A percentile compares a stretch with the other conserved stretches of the same genome.
These are phyloP conservation scores for Eufriesea mexicana DNA, from an alignment of 1,140 invertebrate species.

Conservation along the genomic window DNA sequence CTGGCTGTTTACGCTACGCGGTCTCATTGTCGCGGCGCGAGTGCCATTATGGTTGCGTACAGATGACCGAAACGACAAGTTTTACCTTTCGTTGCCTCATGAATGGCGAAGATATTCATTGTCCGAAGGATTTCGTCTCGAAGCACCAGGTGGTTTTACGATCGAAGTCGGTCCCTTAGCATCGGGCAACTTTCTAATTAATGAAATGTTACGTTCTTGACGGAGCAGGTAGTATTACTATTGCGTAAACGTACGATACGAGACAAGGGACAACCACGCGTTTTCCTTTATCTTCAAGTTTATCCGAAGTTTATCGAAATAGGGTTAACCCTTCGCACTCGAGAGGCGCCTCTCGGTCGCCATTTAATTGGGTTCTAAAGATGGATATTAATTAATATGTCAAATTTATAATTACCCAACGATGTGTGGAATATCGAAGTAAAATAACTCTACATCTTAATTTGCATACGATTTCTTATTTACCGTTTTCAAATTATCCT, in stretches of 20 bases:
- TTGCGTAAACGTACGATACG: constrained; percentile 46
- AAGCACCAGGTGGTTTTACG: constrained; percentile 10
- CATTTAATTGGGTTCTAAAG: too few species aligned
- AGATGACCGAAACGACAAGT: neutral
- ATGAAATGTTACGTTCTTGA: constrained; percentile 63
- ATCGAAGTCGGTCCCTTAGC: constrained; percentile 18
- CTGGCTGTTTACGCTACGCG: constrained; percentile 7
- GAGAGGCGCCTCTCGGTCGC: too few species aligned
- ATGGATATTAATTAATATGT: too few species aligned
- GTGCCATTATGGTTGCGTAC: neutral
- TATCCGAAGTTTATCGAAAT: neutral
- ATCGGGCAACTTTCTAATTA: constrained; percentile 65
- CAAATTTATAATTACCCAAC: too few species aligned
- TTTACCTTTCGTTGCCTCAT: neutral
- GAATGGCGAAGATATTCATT: constrained; percentile 31
- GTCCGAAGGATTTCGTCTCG: constrained; percentile 2
- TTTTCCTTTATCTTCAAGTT: neutral
- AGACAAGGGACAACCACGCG: neutral
- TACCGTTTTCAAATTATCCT: too few species aligned
- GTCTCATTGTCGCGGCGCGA: neutral
- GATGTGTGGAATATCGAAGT: too few species aligned
- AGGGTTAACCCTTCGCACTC: too few species aligned
- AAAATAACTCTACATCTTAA: too few species aligned
- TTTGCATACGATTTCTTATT: too few species aligned
- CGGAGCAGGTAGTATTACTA: constrained; percentile 56